Conservation (phyloP, 2,888 invertebrate genomes). For the Tenthredo livida region DNA sequence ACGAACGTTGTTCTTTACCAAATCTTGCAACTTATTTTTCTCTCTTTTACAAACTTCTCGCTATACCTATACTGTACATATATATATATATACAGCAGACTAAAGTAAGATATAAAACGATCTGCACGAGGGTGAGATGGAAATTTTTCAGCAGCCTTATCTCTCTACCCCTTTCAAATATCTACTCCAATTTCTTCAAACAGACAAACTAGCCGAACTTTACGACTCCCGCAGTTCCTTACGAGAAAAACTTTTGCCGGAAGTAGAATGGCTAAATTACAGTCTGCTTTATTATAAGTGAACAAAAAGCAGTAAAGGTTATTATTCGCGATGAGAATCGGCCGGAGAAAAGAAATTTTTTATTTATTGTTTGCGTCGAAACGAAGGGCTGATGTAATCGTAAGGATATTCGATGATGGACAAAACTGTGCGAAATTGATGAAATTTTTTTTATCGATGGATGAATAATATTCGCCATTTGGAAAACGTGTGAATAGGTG, state of each 20-base stretch:
- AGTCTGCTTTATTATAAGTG: too few relatives aligned
- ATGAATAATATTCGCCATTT: background rate
- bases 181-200: background rate
- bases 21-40: background rate
- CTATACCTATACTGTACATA: background rate
- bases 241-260: background rate
- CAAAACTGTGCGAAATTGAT: background rate
- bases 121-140: background rate
- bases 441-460: background rate
- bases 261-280: background rate
- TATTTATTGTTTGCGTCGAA: too few relatives aligned
- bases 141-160: background rate
- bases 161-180: too few relatives aligned
- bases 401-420: background rate
- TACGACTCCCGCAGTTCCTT: background rate
- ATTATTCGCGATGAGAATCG: too few relatives aligned
- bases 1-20: slow-evolving; percentile 23
- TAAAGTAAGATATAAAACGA: slow-evolving; percentile 1
- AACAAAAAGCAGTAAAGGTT: too few relatives aligned
- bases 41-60: background rate
- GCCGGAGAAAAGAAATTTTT: too few relatives aligned
- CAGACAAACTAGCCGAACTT: background rate
- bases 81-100: background rate
- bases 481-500: background rate
- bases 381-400: too few relatives aligned